Conservation (phyloP, 2,888 invertebrate species). For the Itoplectis maculator region DNA sequence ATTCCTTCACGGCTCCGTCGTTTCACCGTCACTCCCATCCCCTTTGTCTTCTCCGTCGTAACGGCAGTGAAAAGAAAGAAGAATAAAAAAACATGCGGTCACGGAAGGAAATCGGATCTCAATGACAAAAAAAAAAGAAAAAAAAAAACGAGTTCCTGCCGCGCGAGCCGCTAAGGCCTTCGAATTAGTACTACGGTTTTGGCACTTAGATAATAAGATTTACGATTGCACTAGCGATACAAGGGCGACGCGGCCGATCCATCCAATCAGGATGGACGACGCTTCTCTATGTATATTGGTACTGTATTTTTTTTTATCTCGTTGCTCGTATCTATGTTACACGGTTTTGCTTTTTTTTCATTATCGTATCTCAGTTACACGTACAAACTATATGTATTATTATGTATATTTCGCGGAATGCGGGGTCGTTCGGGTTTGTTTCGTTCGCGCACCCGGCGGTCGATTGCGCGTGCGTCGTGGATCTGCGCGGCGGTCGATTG, state of each 20-base stretch:
- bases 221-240: constrained; percentile 78
- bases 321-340: constrained; percentile 67
- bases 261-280: constrained; percentile 55
- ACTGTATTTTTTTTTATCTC: constrained; percentile 58
- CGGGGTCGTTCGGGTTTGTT: constrained; percentile 39
- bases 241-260: constrained; percentile 67
- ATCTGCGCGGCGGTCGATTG: neutral
- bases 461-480: neutral
- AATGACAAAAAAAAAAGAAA: too few species aligned
- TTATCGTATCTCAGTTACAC: constrained; percentile 33
- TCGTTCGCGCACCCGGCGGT: neutral
- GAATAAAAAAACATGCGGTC: constrained; percentile 44
- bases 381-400: constrained; percentile 51
- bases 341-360: constrained; percentile 49
- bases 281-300: constrained; percentile 56
- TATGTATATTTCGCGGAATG: constrained; percentile 30
- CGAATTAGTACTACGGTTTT: constrained; percentile 80
- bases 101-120: constrained; percentile 38
- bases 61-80: constrained; percentile 1
- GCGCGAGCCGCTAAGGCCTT: constrained; percentile 69
- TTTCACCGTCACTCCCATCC: constrained; percentile 68
- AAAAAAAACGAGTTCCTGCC: constrained; percentile 41
- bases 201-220: constrained; percentile 82
- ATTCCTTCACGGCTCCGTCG: constrained; percentile 41
- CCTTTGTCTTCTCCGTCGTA: constrained; percentile 37